Conservation (phyloP, 2,113 vertebrate genomes). For the Sakesphorus luctuosus region DNA sequence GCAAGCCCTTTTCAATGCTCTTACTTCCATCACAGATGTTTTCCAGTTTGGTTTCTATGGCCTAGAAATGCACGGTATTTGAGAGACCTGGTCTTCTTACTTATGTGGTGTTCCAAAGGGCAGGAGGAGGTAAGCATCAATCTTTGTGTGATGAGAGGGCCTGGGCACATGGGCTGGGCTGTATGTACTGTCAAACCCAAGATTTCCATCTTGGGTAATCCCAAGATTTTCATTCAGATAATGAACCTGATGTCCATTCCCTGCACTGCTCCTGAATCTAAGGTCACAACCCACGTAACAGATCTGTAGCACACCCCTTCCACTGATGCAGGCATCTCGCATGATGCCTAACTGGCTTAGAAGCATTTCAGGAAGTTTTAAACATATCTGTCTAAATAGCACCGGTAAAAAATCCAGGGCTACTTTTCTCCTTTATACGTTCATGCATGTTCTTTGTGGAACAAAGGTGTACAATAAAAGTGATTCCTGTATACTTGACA, state of each 20-base stretch:
- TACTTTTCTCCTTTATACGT: not conserved
- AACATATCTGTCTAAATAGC: not conserved
- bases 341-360: not conserved
- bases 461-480: not conserved
- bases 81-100: not conserved
- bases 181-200: not conserved
- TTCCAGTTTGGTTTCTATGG: not conserved
- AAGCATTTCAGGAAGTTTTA: not conserved
- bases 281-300: not conserved
- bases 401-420: not conserved
- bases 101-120: not conserved
- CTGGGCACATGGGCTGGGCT: fast-evolving
- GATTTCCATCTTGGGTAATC: not conserved
- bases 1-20: not conserved
- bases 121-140: not conserved
- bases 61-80: not conserved
- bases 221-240: not conserved
- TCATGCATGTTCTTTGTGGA: not conserved
- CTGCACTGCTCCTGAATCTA: not conserved
- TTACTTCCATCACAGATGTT: not conserved
- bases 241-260: not conserved
- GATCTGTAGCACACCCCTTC: not conserved
- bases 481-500: not conserved
- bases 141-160: not conserved
- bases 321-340: not conserved